These are phyloP conservation scores for Chrysemys picta DNA, from an alignment of 2,113 vertebrate genomes.

Conservation along the genomic window DNA sequence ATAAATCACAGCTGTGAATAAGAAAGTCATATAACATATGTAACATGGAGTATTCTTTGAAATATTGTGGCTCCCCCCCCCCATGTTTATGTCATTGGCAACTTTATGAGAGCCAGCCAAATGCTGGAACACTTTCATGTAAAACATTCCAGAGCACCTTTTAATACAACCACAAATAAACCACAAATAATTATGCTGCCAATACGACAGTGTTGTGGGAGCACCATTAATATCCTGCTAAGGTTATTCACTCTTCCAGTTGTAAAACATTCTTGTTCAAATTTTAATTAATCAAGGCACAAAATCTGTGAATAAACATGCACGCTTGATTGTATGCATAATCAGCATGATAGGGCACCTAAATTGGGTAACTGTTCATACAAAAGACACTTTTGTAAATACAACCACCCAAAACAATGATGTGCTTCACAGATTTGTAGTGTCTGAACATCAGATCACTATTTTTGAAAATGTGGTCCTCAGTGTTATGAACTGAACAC, in stretches of 20 bases:
- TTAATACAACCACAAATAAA: neutral
- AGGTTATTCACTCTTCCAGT: neutral
- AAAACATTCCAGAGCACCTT: neutral
- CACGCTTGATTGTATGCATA: neutral
- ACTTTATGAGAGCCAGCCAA: neutral
- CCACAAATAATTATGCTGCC: neutral
- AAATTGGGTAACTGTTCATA: neutral
- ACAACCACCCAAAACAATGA: neutral
- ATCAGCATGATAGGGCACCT: neutral
- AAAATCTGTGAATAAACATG: neutral
- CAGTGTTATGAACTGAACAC: neutral
- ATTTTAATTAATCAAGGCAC: neutral
- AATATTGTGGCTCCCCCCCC: neutral
- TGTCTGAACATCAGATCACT: neutral
- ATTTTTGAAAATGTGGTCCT: neutral
- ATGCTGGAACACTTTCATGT: rapidly evolving
- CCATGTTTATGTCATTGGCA: neutral
- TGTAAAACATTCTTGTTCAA: neutral
- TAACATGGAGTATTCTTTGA: neutral
- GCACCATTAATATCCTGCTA: neutral
- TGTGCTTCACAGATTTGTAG: neutral
- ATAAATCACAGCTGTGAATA: neutral
- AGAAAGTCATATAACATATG: neutral
- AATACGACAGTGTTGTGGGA: neutral
- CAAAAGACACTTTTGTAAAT: neutral